Percentiles rank a stretch among this genome's conserved stretches.
Evolutionary conservation across 2,797 vertebrate genomes (phyloP).

Genomic region (Phrynocephalus guinanensis): DNA sequence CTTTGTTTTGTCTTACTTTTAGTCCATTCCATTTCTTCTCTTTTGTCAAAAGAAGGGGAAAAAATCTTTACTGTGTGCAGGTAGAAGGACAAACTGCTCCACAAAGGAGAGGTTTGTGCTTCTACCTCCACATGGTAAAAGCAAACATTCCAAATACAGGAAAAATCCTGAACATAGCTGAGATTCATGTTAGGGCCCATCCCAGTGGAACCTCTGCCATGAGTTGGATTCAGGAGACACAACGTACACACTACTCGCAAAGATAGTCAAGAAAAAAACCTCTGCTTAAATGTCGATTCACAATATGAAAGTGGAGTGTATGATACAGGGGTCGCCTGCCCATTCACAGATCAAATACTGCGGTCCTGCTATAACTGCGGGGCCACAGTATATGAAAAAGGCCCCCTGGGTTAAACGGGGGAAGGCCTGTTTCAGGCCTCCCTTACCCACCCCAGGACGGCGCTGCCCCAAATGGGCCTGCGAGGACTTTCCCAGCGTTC

Average conservation of each 20-base stretch:
- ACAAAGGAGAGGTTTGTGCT: background rate
- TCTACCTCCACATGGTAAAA: background rate
- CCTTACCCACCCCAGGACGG: too few relatives aligned
- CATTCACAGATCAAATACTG: too few relatives aligned
- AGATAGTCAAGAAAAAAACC: background rate
- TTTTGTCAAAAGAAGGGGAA: background rate
- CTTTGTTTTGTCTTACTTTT: too few relatives aligned
- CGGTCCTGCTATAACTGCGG: too few relatives aligned
- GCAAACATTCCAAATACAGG: background rate
- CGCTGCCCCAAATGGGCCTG: too few relatives aligned
- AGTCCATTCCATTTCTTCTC: too few relatives aligned
- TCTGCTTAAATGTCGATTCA: background rate
- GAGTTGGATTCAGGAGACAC: background rate
- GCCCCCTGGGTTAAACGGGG: too few relatives aligned
- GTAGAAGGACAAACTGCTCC: too few relatives aligned
- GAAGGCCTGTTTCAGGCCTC: too few relatives aligned
- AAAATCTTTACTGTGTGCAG: background rate
- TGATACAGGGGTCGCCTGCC: background rate
- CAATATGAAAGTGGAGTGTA: background rate
- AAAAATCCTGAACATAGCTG: too few relatives aligned
- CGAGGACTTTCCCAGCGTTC: too few relatives aligned
- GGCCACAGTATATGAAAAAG: too few relatives aligned
- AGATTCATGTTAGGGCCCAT: background rate
- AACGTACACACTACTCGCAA: background rate
- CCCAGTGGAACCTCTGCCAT: background rate